Conservation (phyloP, 2,888 invertebrate genomes). For the Labia minor region DNA sequence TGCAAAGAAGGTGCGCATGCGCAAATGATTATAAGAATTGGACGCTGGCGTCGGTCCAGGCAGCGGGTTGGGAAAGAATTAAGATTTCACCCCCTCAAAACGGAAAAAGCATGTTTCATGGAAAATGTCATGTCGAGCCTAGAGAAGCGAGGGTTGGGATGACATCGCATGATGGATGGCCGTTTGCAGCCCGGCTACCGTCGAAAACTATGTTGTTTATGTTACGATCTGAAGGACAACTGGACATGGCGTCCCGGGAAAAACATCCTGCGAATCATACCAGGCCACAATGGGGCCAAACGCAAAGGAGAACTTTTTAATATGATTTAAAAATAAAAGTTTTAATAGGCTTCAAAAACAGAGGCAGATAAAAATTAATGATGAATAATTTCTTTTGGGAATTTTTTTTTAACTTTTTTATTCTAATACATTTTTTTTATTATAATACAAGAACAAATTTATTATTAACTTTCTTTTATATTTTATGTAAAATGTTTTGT, state of each 20-base stretch:
- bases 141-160: constrained; percentile 18
- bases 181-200: constrained; percentile 8
- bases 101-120: constrained; percentile 3
- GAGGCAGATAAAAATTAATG: no score
- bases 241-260: constrained; percentile 8
- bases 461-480: constrained; percentile 14
- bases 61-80: not conserved
- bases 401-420: no score
- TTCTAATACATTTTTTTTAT: no score
- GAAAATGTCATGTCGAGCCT: constrained; percentile 20
- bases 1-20: no score
- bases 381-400: no score
- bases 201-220: constrained; percentile 24
- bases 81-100: constrained; percentile 9
- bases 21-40: no score
- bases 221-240: constrained; percentile 21
- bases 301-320: not conserved
- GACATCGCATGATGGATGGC: constrained; percentile 25
- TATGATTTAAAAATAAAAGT: not conserved
- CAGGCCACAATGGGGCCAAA: not conserved
- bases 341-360: not conserved
- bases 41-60: constrained; percentile 3
- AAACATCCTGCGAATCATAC: not conserved
- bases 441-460: no score
- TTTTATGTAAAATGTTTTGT: not conserved